A percentile compares a stretch with the other conserved stretches of the same genome.
Conservation (phyloP, 2,888 invertebrate species). For the Boloria selene region DNA sequence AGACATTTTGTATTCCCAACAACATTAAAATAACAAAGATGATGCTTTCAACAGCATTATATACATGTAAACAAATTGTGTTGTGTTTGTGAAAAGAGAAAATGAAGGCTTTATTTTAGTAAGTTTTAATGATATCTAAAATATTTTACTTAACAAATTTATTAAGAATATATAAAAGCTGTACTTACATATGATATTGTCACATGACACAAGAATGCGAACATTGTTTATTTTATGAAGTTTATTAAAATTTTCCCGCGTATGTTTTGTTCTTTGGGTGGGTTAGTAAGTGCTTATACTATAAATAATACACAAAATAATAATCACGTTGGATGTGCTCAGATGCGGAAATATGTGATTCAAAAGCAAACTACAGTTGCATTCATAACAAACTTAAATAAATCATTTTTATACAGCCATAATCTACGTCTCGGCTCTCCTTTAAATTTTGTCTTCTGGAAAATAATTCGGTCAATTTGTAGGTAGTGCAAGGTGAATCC, state of each 20-base stretch:
- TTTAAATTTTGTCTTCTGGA: conserved; percentile 11
- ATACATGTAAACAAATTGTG: conserved; percentile 46
- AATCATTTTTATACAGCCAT: conserved; percentile 14
- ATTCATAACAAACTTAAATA: conserved; percentile 24
- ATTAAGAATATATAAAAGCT: neutral
- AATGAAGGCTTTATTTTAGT: conserved; percentile 39
- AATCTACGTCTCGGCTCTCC: conserved; percentile 21
- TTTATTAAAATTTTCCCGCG: no score
- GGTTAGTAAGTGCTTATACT: conserved; percentile 10
- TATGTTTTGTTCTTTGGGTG: no score
- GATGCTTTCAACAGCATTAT: neutral
- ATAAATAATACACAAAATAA: conserved; percentile 12
- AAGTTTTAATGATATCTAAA: neutral
- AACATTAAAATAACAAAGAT: conserved; percentile 5
- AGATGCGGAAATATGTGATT: conserved; percentile 18
- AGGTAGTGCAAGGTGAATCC: conserved; percentile 20
- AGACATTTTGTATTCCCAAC: neutral
- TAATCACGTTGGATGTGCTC: conserved; percentile 13
- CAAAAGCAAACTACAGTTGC: conserved; percentile 30
- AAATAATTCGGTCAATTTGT: conserved; percentile 12
- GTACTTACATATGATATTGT: neutral
- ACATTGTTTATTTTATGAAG: no score
- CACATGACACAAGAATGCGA: no score
- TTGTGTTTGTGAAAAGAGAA: conserved; percentile 82
- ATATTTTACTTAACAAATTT: neutral